Conservation (phyloP, 1,140 invertebrate species). For the Gerris buenoi region DNA sequence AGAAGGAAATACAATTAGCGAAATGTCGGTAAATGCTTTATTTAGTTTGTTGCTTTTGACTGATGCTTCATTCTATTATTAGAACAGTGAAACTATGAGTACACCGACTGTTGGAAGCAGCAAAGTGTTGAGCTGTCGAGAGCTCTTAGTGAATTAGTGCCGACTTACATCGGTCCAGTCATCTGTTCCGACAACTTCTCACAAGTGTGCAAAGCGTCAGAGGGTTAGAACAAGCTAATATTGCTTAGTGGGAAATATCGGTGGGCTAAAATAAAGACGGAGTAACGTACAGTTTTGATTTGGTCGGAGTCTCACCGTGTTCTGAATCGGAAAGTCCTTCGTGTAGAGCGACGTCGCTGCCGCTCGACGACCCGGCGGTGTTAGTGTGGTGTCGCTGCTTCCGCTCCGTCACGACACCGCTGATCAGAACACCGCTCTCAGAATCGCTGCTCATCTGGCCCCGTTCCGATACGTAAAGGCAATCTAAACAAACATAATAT, state of each 20-base stretch:
- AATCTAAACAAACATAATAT: not conserved
- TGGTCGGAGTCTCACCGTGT: slow-evolving; percentile 14
- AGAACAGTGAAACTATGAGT: too few species aligned
- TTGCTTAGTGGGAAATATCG: not conserved
- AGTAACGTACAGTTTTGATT: not conserved
- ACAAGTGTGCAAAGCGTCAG: not conserved
- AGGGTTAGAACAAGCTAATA: not conserved
- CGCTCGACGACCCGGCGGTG: slow-evolving; percentile 41
- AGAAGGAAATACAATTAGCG: too few species aligned
- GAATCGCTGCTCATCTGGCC: slow-evolving; percentile 17
- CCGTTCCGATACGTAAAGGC: not conserved
- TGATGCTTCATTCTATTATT: too few species aligned
- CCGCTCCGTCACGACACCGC: slow-evolving; percentile 11
- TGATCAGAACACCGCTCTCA: slow-evolving; percentile 13
- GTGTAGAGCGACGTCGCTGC: slow-evolving; percentile 44
- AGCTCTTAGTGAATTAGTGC: too few species aligned
- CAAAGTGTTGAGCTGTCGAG: too few species aligned
- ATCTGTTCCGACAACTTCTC: not conserved
- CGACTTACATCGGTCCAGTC: too few species aligned
- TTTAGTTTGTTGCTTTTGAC: too few species aligned
- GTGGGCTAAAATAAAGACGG: slow-evolving; percentile 3
- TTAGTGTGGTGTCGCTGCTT: not conserved
- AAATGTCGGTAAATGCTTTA: too few species aligned
- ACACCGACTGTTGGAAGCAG: too few species aligned
- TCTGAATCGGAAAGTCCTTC: slow-evolving; percentile 34